Percentiles rank a stretch among this genome's conserved stretches.
Evolutionary conservation across 2,797 vertebrate species (phyloP).

Genomic region (Hozukius guyotensis): DNA sequence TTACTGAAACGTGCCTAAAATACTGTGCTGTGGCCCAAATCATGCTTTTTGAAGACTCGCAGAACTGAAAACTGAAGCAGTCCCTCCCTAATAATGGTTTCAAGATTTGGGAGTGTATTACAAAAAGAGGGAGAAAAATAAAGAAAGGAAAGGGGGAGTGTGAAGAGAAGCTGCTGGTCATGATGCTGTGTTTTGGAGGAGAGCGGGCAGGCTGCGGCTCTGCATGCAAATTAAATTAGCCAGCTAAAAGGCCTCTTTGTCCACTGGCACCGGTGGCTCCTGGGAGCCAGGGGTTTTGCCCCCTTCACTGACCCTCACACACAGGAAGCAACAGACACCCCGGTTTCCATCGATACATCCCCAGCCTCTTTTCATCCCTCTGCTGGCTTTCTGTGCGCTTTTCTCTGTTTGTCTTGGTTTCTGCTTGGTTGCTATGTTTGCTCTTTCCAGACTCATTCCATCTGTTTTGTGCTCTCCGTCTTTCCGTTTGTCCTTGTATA

Average conservation of each 20-base stretch:
- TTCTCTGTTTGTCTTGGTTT: conserved; percentile 36
- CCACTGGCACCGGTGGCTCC: conserved; percentile 56
- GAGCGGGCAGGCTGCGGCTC: conserved; percentile 49
- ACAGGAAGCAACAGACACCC: conserved; percentile 74
- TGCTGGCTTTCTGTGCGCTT: conserved; percentile 31
- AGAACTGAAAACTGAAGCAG: neutral
- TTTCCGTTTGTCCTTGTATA: conserved; percentile 1
- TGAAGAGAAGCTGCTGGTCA: conserved; percentile 52
- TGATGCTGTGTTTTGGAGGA: conserved; percentile 43
- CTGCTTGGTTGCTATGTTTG: conserved; percentile 48
- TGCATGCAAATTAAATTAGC: conserved; percentile 81
- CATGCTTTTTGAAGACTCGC: neutral
- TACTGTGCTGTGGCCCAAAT: neutral
- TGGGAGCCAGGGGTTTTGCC: conserved; percentile 66
- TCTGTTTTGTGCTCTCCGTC: conserved; percentile 25
- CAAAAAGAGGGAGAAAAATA: neutral
- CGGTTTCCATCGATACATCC: conserved; percentile 61
- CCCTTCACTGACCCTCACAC: conserved; percentile 42
- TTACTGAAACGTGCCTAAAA: neutral
- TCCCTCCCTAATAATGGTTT: neutral
- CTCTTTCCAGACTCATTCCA: conserved; percentile 19
- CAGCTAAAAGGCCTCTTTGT: conserved; percentile 81
- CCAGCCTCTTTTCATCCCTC: conserved; percentile 44
- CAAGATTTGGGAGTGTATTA: neutral
- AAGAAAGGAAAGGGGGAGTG: neutral